These are phyloP conservation scores for Sebastes dallii DNA, from an alignment of 2,797 vertebrate genomes.

Conservation along the genomic window DNA sequence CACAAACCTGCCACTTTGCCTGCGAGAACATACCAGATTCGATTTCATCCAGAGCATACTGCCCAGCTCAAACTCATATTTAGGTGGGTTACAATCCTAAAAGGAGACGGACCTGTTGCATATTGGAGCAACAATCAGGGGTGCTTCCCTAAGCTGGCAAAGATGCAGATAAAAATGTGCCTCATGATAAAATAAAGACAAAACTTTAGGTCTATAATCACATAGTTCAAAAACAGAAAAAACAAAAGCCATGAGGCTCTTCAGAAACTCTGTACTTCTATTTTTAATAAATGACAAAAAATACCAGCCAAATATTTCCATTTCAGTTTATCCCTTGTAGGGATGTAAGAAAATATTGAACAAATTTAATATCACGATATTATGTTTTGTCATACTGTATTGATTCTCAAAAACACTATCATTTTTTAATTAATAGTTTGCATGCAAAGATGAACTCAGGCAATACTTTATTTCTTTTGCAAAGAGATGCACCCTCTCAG, in stretches of 20 bases:
- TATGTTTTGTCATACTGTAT: too few relatives aligned
- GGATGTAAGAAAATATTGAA: too few relatives aligned
- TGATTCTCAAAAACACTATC: too few relatives aligned
- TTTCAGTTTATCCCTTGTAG: conserved; percentile 2
- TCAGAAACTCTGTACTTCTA: too few relatives aligned
- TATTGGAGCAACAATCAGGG: background rate
- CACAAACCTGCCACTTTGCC: conserved; percentile 17
- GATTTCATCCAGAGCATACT: background rate
- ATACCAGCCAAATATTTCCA: background rate
- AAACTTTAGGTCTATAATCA: background rate
- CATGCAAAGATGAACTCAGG: too few relatives aligned
- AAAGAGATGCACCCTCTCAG: too few relatives aligned
- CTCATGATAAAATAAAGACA: background rate
- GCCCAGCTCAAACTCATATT: background rate
- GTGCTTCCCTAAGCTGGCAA: background rate
- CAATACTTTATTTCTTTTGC: too few relatives aligned
- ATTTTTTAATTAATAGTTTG: too few relatives aligned
- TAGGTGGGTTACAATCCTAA: background rate
- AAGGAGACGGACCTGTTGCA: background rate
- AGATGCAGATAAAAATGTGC: background rate
- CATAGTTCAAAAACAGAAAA: background rate
- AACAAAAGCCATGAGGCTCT: background rate
- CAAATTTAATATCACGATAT: too few relatives aligned
- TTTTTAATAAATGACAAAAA: background rate
- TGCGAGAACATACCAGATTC: background rate